A percentile compares a stretch with the other conserved stretches of the same genome.
phyloP scores from a whole-genome alignment of 2,113 vertebrate genomes.

The Cinclus cinclus region DNA sequence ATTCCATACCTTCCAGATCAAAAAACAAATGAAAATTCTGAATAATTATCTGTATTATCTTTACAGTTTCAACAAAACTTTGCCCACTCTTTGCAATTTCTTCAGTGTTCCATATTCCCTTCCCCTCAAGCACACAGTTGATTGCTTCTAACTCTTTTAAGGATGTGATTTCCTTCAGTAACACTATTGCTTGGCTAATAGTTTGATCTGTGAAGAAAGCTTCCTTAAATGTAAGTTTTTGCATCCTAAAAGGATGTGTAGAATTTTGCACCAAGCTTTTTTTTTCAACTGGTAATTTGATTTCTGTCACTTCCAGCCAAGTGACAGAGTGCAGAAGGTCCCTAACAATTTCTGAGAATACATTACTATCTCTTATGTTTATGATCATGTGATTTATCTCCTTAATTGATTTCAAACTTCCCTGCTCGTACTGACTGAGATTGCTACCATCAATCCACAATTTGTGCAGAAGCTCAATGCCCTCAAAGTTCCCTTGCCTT shows the following conservation, averaged over 20 bases:
- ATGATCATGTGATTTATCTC: constrained; percentile 62
- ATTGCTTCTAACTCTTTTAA: constrained; percentile 57
- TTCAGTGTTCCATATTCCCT: not conserved
- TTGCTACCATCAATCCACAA: constrained; percentile 71
- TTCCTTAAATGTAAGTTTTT: constrained; percentile 62
- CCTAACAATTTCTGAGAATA: constrained; percentile 46
- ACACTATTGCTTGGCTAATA: not conserved
- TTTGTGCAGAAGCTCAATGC: constrained; percentile 65
- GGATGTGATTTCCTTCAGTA: constrained; percentile 10
- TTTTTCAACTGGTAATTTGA: not conserved
- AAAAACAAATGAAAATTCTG: constrained; percentile 57
- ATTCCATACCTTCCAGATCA: not conserved
- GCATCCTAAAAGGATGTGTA: not conserved
- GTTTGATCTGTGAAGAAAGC: constrained; percentile 13
- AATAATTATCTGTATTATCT: constrained; percentile 41
- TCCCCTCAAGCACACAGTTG: constrained; percentile 57
- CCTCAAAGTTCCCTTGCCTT: constrained; percentile 69
- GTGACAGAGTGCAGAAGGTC: constrained; percentile 67
- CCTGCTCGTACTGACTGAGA: constrained; percentile 61
- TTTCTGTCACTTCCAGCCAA: constrained; percentile 70
- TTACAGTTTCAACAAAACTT: constrained; percentile 7
- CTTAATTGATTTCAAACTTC: constrained; percentile 37
- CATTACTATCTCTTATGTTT: not conserved
- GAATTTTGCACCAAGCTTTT: not conserved
- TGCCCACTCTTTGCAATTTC: not conserved